Evolutionary conservation across 2,113 vertebrate genomes (phyloP).

Genomic region (Alectura lathami): DNA sequence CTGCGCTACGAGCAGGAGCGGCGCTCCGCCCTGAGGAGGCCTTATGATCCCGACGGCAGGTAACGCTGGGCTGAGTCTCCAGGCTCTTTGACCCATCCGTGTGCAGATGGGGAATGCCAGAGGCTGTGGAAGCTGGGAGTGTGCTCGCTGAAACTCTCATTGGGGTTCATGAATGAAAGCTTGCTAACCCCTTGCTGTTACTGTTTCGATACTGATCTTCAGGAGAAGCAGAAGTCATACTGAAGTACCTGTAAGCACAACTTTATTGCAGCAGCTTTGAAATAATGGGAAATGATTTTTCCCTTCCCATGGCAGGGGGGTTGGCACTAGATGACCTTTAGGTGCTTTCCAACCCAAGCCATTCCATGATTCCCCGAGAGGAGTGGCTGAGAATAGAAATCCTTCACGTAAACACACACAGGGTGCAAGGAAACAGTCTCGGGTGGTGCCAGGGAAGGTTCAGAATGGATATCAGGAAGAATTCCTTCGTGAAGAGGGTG

Average conservation of each 20-base stretch:
- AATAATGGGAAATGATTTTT: neutral
- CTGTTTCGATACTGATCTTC: neutral
- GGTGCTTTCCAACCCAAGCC: too few relatives aligned
- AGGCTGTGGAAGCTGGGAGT: too few relatives aligned
- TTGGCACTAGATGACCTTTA: too few relatives aligned
- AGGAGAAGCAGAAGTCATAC: rapidly evolving
- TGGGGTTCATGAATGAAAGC: neutral
- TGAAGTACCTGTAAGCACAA: rapidly evolving
- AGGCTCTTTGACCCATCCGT: too few relatives aligned
- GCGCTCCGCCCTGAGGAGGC: too few relatives aligned
- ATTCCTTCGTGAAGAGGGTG: neutral
- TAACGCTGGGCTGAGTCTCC: too few relatives aligned
- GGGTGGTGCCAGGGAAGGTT: neutral
- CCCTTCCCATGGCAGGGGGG: too few relatives aligned
- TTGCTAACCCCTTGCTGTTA: rapidly evolving
- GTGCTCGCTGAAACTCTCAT: too few relatives aligned
- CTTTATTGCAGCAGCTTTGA: neutral
- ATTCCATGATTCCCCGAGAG: too few relatives aligned
- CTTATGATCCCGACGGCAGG: too few relatives aligned
- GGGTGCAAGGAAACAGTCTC: neutral
- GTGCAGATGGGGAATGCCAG: too few relatives aligned
- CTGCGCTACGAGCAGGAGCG: too few relatives aligned
- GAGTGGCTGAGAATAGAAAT: neutral
- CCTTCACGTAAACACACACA: neutral
- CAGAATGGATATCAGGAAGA: neutral